A percentile compares a stretch with the other conserved stretches of the same genome.
Evolutionary conservation across 1,140 invertebrate species (phyloP).

Genomic region (Leptonema lineaticorne): DNA sequence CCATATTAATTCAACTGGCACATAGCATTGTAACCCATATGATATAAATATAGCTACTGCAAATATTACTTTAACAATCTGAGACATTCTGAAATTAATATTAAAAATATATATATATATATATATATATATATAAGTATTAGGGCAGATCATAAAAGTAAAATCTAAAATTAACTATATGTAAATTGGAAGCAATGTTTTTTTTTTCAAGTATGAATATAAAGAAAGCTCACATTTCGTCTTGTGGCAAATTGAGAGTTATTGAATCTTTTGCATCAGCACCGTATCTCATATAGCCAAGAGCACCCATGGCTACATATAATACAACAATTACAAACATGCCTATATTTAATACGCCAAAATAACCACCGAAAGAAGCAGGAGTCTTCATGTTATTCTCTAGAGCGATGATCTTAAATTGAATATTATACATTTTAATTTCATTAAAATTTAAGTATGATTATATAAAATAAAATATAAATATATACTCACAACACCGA

Average conservation of each 20-base stretch:
- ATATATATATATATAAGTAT: conserved; percentile 6
- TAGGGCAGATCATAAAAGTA: conserved; percentile 12
- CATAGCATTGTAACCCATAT: conserved; percentile 92
- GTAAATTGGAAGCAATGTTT: background rate
- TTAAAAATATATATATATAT: conserved; percentile 17
- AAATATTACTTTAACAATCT: conserved; percentile 80
- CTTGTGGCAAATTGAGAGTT: conserved; percentile 70
- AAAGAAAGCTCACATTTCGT: conserved; percentile 49
- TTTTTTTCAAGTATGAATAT: background rate
- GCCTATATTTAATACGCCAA: conserved; percentile 75
- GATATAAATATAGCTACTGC: conserved; percentile 86
- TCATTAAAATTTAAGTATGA: background rate
- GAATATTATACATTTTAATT: background rate
- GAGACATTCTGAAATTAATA: conserved; percentile 67
- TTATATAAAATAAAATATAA: background rate
- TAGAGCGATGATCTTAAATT: conserved; percentile 72
- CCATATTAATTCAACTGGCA: conserved; percentile 90
- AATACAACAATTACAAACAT: conserved; percentile 74
- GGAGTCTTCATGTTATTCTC: conserved; percentile 86
- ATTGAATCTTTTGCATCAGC: conserved; percentile 64
- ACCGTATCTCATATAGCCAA: conserved; percentile 81
- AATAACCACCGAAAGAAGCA: conserved; percentile 67
- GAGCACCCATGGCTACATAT: conserved; percentile 77
- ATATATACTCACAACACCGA: conserved; percentile 71
- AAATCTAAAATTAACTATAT: background rate